Base-by-base conservation (phyloP, 2,113 vertebrate species). In the Tor tambroides region DNA sequence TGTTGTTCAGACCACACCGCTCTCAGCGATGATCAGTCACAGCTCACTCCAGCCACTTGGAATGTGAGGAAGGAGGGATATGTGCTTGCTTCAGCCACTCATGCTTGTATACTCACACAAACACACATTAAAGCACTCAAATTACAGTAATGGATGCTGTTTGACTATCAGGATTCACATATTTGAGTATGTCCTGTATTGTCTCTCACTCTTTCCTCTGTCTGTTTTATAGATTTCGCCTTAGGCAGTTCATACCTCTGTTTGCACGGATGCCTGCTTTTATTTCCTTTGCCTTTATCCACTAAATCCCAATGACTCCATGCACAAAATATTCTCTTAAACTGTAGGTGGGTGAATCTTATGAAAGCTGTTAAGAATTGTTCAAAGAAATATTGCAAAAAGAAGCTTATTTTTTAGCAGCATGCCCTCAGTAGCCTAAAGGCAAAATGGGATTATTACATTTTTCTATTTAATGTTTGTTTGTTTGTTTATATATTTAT, bases 1-100 rank as follows among this genome's bases (percentile, higher is more conserved):
- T 67, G 81, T 86, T 63, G 21, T 86, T 85, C 85, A 84, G 88
- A 89, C 90, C 71, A 19, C 84, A 69, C 71, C 74, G 88, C 91
- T 93, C 88, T 84, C 71, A 78, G 87, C 1, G 80, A 87, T 65
- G 87, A 90, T 85, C 85, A 67, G 80, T 91, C 89, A 88, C 88
- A 83, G 84, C 75, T 61, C 71, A 74, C 80, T 88, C 88, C 38
- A 43, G 85, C 83, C 81, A 84, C 28, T 79, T 63, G 82, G 63
- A 88, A 80, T 87, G 78, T 83, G 78, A 71, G 82, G 49, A 88
- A 89, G 87, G 88, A 91, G 89, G 85, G 89, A 85, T 80, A 85
- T 86, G 35, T 56, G 41, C 79, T 56, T 51, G 83, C 59, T 46
- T 81, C 76, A 72, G 28, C 63, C 38, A 84, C 80, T 71, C 32